Evolutionary conservation across 2,888 invertebrate species (phyloP).

Genomic region (Mesochorus sp.): DNA sequence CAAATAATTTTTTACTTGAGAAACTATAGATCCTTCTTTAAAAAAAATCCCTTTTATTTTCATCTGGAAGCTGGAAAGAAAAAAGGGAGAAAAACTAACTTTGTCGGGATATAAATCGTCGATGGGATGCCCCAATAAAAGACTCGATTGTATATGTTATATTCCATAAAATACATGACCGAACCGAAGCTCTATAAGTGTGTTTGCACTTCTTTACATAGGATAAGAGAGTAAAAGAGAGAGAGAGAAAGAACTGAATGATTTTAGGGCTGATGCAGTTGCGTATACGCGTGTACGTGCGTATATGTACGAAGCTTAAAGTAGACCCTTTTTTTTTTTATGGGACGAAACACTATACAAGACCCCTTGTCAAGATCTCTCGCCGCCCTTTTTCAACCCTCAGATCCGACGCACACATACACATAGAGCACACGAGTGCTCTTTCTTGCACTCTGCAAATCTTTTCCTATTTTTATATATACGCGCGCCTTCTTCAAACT

Average conservation of each 20-base stretch:
- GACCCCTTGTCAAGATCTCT: slow-evolving; percentile 69
- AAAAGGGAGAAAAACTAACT: background rate
- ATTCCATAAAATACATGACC: slow-evolving; percentile 6
- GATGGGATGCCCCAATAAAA: slow-evolving; percentile 1
- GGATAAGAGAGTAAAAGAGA: slow-evolving; percentile 25
- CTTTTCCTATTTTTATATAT: no score
- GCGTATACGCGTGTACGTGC: background rate
- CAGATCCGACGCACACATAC: no score
- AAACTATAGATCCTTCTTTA: background rate
- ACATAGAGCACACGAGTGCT: no score
- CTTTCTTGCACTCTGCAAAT: no score
- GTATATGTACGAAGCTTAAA: slow-evolving; percentile 57
- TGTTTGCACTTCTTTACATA: slow-evolving; percentile 69
- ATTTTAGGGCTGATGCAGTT: slow-evolving; percentile 68
- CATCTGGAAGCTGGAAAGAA: background rate
- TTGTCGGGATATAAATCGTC: slow-evolving; percentile 74
- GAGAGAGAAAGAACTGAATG: slow-evolving; percentile 55
- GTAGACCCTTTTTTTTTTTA: slow-evolving; percentile 64
- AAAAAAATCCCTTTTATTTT: background rate
- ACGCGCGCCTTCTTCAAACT: no score
- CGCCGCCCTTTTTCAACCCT: slow-evolving; percentile 57
- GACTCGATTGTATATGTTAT: background rate
- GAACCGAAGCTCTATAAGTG: slow-evolving; percentile 66
- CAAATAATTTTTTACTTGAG: no score
- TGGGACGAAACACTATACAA: slow-evolving; percentile 77